Evolutionary conservation across 2,797 vertebrate genomes (phyloP), one percentile per base, ranked within the genome.

Genomic region (Phalloptychus januarius): DNA sequence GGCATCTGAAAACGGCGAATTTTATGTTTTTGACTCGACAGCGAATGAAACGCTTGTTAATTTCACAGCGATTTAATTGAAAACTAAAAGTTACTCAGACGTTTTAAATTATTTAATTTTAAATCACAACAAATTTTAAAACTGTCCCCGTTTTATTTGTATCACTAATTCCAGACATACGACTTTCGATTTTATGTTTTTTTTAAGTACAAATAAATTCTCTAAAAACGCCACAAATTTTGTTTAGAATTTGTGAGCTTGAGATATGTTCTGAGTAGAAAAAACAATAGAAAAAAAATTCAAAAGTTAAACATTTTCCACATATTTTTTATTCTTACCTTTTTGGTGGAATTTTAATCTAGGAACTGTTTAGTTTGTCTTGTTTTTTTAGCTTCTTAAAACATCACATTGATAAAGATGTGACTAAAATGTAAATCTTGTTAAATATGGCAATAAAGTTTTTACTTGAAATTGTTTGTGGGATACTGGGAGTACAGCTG

Each of bases 1-100:
- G 89, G 83, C 81, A 89, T 93, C 83, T 69, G 1, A n/a, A 23
- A 8, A 7, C 12, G 50, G n/a, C n/a, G 31, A 50, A 31, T 50
- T 79, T 78, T 46, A 20, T 52, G 50, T 25, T 69, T 85, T 63
- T 12, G 0, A 0, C 31, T 28, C 13, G 2, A 50, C 36, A 5
- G 23, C 44, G 23, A 74, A 44, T 44, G 48, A 33, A 48, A 5
- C 4, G 0, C 25, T n/a, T 20, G 5, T 40, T 70, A 13, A 56
- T 44, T 70, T 54, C 23, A n/a, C 42, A 8, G 15, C 28, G 1
- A 20, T 54, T 33, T 3, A 15, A 3, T 52, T 10, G 72, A 75
- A 40, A 42, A 7, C 61, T 23, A 5, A 40, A 67, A 38, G 63
- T 80, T 83, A 38, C 50, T 72, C 23, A 18, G 50, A 36, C 72